Base-by-base conservation (phyloP, 2,113 vertebrate species). In the Salvelinus sp. region DNA sequence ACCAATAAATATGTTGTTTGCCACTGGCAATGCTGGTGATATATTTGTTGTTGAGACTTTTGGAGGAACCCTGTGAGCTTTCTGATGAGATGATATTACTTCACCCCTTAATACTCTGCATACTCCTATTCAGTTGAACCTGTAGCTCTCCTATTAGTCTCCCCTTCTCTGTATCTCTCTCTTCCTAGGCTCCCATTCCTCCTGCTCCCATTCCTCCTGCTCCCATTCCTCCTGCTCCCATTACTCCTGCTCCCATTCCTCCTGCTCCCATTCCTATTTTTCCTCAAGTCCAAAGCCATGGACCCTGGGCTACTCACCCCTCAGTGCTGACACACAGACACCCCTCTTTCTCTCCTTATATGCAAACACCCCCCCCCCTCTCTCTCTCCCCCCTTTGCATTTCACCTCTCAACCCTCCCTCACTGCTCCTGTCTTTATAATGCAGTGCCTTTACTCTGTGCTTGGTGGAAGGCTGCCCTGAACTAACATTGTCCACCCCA, bases 401-500 rank as follows among this genome's bases (percentile, higher is more conserved):
- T 76, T 70, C 76, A 69, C 66, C 82, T 60, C 68, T 79, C 65
- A 66, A 69, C 38, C 28, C 69, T 70, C 27, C 60, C 50, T 75
- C 71, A 65, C 74, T 63, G 69, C 84, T 78, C 79, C 80, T 48
- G 62, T 85, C 85, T 79, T 87, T 76, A 88, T 90, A 88, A 87
- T 90, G 77, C 88, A 84, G 85, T 76, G 82, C 89, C 90, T 89
- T 92, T 93, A 86, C 92, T 91, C 82, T 27, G 84, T 73, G 79
- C 86, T 77, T 79, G 83, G 88, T 82, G 78, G 87, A 91, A 85
- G 88, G 88, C 87, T 81, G 87, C 85, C 85, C 90, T 92, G 90
- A 93, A 88, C 83, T 77, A 93, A 93, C 93, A 94, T 92, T 94
- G 90, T 87, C 79, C 89, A n/a, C n/a, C n/a, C n/a, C n/a, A n/a